Base-by-base conservation (phyloP, 1,140 invertebrate genomes). In the Microplitis demolitor region DNA sequence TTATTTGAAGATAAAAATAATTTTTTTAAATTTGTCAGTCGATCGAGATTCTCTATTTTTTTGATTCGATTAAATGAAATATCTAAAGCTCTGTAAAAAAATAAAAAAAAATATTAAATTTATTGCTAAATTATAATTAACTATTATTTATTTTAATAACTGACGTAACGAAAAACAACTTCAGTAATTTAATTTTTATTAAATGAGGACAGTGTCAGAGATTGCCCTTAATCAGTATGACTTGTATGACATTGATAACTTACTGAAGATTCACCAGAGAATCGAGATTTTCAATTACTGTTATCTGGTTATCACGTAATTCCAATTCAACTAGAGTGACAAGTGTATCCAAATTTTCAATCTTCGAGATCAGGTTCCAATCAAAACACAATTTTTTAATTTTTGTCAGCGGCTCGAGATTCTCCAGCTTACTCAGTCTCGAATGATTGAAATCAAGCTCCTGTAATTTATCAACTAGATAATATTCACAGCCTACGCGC, bases 1-100 rank as follows among this genome's bases (percentile, higher is more conserved):
- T 94, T 97, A 85, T 99, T 99, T 9, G 97, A 95, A 63, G 96
- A 94, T 16, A 99, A 85, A 87, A 92, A 99, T 0, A 99, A 84
- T 79, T 96, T 98, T 76, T 93, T 90, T 74, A 99, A 87, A 70
- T 96, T 97, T 0, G 83, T 80, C 74, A 99, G 88, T 53, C 91
- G 91, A 2, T 93, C 91, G 54, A 99, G 82, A 72, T 96, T 96
- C 84, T 95, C 91, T 73, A 99, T 97, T 85, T 95, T 93, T 78
- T 90, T 92, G 9, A 99, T 92, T 64, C 97, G 92, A 88, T 99
- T 99, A 84, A 98, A 99, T n/a, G 97, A 99, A 53, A 99, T 83
- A 88, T 99, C 98, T 64, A 99, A 87, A 71, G 93, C 88, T 81
- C 95, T 97, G 85, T 72, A 90, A 89, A 67, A 81, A 61, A 73